Conservation (phyloP, 2,888 invertebrate species). For the Mechanitis messenoides region DNA sequence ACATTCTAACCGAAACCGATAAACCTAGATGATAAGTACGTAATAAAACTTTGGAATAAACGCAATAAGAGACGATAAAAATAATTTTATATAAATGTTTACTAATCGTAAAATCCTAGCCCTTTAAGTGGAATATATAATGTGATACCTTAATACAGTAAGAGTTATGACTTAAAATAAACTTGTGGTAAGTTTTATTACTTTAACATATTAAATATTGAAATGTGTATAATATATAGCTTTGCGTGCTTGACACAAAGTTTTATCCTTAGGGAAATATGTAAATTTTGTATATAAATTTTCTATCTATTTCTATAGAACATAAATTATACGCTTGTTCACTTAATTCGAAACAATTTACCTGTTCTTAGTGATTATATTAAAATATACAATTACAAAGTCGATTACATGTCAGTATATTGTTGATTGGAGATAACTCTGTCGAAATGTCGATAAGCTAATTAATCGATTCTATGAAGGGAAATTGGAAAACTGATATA, state of each 20-base stretch:
- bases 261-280: slow-evolving; percentile 25
- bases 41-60: no score
- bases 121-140: not conserved
- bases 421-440: no score
- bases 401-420: no score
- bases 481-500: no score
- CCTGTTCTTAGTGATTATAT: slow-evolving; percentile 9
- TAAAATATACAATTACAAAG: no score
- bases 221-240: not conserved
- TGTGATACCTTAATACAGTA: not conserved
- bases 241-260: slow-evolving; percentile 14
- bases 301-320: slow-evolving; percentile 19
- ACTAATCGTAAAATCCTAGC: not conserved
- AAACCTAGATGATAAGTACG: no score
- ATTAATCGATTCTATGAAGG: no score
- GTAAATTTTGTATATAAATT: slow-evolving; percentile 22
- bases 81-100: not conserved
- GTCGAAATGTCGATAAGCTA: no score
- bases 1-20: no score
- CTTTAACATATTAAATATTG: not conserved
- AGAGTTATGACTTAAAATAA: not conserved
- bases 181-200: not conserved
- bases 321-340: slow-evolving; percentile 25
- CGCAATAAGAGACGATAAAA: not conserved
- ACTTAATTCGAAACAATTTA: slow-evolving; percentile 29